A percentile compares a stretch with the other conserved stretches of the same genome.
Evolutionary conservation across 1,140 invertebrate species (phyloP).

Genomic region (Pantala flavescens): DNA sequence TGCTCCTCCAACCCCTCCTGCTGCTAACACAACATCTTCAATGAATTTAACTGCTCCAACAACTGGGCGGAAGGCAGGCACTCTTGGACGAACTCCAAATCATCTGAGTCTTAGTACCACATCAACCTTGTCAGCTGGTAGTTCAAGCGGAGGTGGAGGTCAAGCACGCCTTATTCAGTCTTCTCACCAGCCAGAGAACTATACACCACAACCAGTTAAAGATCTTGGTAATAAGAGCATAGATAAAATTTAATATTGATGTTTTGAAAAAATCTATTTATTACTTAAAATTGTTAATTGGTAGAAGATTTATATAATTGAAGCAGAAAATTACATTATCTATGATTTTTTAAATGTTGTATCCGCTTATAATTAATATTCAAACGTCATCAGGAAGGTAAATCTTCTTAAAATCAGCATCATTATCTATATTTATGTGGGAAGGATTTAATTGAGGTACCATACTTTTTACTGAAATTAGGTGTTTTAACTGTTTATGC

Average conservation of each 20-base stretch:
- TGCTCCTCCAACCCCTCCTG: constrained; percentile 32
- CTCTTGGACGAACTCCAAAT: constrained; percentile 74
- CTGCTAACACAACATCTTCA: neutral
- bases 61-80: constrained; percentile 11
- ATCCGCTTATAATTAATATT: too few species aligned
- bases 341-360: too few species aligned
- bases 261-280: neutral
- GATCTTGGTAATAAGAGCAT: constrained; percentile 61
- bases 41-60: neutral
- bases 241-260: neutral
- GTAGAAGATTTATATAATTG: neutral
- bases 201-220: constrained; percentile 71
- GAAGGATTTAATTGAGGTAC: too few species aligned
- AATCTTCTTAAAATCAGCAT: too few species aligned
- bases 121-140: constrained; percentile 85
- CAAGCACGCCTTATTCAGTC: constrained; percentile 88
- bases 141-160: constrained; percentile 85
- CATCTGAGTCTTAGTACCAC: constrained; percentile 85
- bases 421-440: too few species aligned
- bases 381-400: too few species aligned
- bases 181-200: constrained; percentile 81
- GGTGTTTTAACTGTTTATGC: too few species aligned
- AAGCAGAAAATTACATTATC: too few species aligned
- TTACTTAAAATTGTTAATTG: neutral
- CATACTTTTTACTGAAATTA: too few species aligned